phyloP scores from a whole-genome alignment of 2,888 invertebrate genomes.

The Drosophila mercatorum region DNA sequence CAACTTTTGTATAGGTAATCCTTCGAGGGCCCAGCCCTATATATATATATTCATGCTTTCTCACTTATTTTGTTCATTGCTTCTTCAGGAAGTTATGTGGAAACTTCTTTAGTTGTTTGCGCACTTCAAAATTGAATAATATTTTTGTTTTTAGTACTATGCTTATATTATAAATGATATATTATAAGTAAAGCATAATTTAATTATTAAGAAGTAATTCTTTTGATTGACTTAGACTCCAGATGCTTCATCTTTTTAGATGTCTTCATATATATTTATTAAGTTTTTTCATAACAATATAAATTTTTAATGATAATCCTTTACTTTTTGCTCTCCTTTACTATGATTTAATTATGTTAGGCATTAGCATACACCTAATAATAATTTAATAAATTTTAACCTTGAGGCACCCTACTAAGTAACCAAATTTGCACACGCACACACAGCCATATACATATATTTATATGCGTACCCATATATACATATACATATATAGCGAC shows the following conservation, averaged over 20 bases:
- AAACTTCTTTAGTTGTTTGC: background rate
- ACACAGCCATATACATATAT: background rate
- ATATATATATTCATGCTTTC: background rate
- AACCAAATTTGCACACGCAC: conserved; percentile 36
- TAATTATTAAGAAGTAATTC: no score
- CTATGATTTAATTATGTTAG: background rate
- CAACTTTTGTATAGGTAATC: background rate
- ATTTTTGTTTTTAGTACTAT: background rate
- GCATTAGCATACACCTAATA: no score
- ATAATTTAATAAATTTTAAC: background rate
- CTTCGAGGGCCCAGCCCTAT: background rate
- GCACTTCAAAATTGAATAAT: no score
- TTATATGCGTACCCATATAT: background rate
- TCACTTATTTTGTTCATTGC: no score
- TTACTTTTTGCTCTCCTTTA: background rate
- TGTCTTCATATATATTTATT: no score
- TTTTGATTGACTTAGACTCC: no score
- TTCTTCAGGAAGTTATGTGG: background rate
- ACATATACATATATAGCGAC: conserved; percentile 5
- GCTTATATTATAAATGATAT: no score
- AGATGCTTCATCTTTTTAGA: no score
- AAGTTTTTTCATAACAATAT: no score
- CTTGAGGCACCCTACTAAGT: conserved; percentile 32
- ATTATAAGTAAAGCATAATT: no score
- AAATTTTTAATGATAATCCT: no score